These are phyloP conservation scores for Cydia pomonella DNA, from an alignment of 1,140 invertebrate genomes.

Conservation along the genomic window DNA sequence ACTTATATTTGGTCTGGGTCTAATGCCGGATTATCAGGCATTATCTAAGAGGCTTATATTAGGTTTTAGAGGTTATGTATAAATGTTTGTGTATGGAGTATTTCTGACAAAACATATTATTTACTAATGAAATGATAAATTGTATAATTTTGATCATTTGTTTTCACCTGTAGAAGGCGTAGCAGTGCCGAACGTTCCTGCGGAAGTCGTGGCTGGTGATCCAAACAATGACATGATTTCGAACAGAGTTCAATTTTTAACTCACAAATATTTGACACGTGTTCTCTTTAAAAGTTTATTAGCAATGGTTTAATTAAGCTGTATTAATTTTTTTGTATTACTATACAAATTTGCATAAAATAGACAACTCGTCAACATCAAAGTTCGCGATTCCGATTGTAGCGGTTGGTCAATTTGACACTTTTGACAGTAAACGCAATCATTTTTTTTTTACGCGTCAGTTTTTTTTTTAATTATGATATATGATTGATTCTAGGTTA, in stretches of 20 bases:
- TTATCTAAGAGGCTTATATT: too few relatives aligned
- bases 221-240: constrained; percentile 39
- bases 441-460: not conserved
- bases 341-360: not conserved
- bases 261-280: not conserved
- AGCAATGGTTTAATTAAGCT: not conserved
- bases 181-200: constrained; percentile 56
- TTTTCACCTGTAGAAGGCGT: constrained; percentile 51
- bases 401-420: not conserved
- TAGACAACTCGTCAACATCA: not conserved
- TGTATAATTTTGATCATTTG: not conserved
- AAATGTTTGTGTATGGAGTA: constrained; percentile 17
- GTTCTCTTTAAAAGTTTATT: not conserved
- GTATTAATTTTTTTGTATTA: not conserved
- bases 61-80: constrained; percentile 35
- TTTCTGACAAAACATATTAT: not conserved
- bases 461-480: not conserved
- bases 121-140: not conserved
- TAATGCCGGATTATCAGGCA: too few relatives aligned
- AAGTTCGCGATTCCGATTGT: not conserved
- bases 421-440: not conserved
- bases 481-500: not conserved
- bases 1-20: too few relatives aligned
- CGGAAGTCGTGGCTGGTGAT: constrained; percentile 56
- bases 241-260: constrained; percentile 58